phyloP scores from a whole-genome alignment of 2,113 vertebrate species.

The Nicator chloris region DNA sequence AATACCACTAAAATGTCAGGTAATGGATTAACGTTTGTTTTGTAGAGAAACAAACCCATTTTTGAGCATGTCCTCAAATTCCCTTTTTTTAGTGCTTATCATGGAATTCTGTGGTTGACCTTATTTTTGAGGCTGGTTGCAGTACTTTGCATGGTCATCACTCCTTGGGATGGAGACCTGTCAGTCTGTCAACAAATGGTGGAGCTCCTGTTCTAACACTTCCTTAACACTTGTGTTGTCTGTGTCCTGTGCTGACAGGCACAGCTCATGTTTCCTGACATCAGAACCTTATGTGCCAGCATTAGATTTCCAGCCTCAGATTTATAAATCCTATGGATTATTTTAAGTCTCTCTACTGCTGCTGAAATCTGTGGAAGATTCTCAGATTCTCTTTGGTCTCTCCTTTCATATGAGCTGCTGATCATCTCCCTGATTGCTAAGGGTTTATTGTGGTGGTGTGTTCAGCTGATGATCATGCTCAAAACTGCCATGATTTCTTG shows the following conservation, averaged over 20 bases:
- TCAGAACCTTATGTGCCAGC: not conserved
- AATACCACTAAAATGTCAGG: not conserved
- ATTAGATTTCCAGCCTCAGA: slow-evolving; percentile 1
- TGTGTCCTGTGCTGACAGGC: not conserved
- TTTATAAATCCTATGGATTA: slow-evolving; percentile 68
- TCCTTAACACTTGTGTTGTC: rapidly evolving
- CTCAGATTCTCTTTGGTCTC: not conserved
- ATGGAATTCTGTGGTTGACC: not conserved
- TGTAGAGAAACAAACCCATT: not conserved
- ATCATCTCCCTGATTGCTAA: not conserved
- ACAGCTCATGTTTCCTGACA: not conserved
- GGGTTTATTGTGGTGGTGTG: not conserved
- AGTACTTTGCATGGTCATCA: not conserved
- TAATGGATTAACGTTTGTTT: not conserved
- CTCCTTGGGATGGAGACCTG: not conserved
- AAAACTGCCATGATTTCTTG: not conserved
- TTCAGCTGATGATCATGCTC: not conserved
- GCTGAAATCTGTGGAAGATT: no score
- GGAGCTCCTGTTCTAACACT: not conserved
- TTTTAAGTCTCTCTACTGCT: slow-evolving; percentile 25
- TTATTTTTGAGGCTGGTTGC: not conserved
- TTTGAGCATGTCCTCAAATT: not conserved
- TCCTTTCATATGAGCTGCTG: not conserved
- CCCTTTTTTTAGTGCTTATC: not conserved
- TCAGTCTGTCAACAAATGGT: not conserved